phyloP scores from a whole-genome alignment of 2,797 vertebrate genomes.

The Simalia tracyae region DNA sequence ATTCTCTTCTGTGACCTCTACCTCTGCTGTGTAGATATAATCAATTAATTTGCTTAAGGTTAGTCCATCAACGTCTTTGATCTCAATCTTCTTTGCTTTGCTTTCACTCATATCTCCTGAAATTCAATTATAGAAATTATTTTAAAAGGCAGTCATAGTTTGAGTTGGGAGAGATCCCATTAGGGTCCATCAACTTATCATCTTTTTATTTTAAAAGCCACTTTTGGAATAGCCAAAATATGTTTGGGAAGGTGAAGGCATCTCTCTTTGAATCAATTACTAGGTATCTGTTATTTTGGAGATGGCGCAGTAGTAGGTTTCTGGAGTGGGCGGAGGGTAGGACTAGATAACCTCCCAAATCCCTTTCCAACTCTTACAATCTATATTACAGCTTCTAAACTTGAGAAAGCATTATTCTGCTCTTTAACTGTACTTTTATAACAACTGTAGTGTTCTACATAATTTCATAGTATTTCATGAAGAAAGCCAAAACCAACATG shows the following conservation, averaged over 20 bases:
- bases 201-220: not conserved
- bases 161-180: not conserved
- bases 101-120: conserved; percentile 97
- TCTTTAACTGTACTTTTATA: not conserved
- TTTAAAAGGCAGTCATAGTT: not conserved
- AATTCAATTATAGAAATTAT: conserved; percentile 50
- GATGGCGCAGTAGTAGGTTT: not conserved
- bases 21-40: conserved; percentile 95
- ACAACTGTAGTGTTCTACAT: not conserved
- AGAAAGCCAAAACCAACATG: not conserved
- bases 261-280: not conserved
- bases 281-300: not conserved
- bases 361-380: not conserved
- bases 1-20: conserved; percentile 94
- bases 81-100: conserved; percentile 92
- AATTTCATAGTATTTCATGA: not conserved
- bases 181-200: not conserved
- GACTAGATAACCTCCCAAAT: not conserved
- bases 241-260: not conserved
- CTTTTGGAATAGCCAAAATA: not conserved
- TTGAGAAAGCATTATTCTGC: not conserved
- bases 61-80: conserved; percentile 91
- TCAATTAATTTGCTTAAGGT: conserved; percentile 90
- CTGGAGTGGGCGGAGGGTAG: not conserved
- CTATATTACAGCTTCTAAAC: not conserved